Conservation (phyloP, 2,888 invertebrate species). For the Tetragnatha montana region DNA sequence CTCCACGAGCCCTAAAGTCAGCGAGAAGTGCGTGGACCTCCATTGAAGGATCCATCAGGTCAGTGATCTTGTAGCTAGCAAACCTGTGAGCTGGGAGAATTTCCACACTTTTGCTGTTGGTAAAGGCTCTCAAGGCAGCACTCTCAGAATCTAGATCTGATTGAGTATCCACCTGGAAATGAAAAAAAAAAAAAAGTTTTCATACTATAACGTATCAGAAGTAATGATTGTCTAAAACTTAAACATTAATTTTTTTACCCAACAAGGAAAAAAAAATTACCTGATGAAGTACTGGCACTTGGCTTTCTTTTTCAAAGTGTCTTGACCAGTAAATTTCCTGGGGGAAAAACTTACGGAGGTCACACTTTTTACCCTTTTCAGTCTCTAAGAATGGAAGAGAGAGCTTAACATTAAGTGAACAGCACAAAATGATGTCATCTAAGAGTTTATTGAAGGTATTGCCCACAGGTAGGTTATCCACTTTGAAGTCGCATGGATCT, state of each 20-base stretch:
- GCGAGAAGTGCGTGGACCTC: constrained; percentile 86
- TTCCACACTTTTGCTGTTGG: constrained; percentile 64
- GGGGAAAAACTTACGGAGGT: constrained; percentile 84
- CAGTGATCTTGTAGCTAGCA: constrained; percentile 82
- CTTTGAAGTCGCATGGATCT: constrained; percentile 68
- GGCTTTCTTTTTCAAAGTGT: constrained; percentile 73
- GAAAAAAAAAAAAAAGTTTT: too few relatives aligned
- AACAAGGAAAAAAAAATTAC: too few relatives aligned
- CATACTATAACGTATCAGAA: too few relatives aligned
- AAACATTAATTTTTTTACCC: too few relatives aligned
- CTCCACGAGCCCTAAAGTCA: constrained; percentile 90
- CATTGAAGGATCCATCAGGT: constrained; percentile 80
- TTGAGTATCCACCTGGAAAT: constrained; percentile 38
- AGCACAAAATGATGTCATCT: constrained; percentile 84
- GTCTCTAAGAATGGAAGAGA: constrained; percentile 92
- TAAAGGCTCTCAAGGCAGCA: constrained; percentile 10
- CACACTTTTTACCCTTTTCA: constrained; percentile 86
- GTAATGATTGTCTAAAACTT: not conserved
- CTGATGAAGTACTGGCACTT: constrained; percentile 48
- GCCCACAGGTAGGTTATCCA: constrained; percentile 76
- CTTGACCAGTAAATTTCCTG: constrained; percentile 84
- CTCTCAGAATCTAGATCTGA: constrained; percentile 59
- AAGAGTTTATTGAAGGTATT: constrained; percentile 86
- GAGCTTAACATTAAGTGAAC: constrained; percentile 90
- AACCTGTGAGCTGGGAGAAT: constrained; percentile 82